Percentiles rank a stretch among this genome's conserved stretches.
phyloP scores from a whole-genome alignment of 2,797 vertebrate genomes.

The Euthynnus affinis region DNA sequence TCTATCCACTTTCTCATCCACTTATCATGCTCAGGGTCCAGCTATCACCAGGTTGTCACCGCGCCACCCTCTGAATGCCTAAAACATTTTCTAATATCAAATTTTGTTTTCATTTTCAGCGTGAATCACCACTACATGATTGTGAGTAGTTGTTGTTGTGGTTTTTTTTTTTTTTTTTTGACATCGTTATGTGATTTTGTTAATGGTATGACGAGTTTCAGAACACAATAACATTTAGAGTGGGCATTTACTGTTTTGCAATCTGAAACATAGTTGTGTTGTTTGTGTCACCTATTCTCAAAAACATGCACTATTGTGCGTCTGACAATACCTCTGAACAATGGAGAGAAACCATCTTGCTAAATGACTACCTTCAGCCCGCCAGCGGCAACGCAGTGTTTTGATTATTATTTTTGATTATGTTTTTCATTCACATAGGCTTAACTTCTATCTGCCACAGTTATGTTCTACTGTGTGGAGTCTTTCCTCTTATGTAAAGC shows the following conservation, averaged over 20 bases:
- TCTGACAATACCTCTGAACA: slow-evolving; percentile 52
- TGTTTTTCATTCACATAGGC: slow-evolving; percentile 38
- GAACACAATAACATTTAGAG: slow-evolving; percentile 30
- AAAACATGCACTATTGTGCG: slow-evolving; percentile 47
- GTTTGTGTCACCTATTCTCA: slow-evolving; percentile 53
- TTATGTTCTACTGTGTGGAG: not conserved
- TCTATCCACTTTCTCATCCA: not conserved
- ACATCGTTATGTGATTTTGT: slow-evolving; percentile 28
- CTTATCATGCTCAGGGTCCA: not conserved
- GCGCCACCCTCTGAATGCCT: not conserved
- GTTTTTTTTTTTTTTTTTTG: slow-evolving; percentile 2
- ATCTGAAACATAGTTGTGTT: slow-evolving; percentile 33
- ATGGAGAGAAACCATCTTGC: slow-evolving; percentile 36
- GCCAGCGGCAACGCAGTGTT: slow-evolving; percentile 37
- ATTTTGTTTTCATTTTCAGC: not conserved
- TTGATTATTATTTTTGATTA: slow-evolving; percentile 48
- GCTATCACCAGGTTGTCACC: not conserved
- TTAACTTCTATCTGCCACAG: slow-evolving; percentile 28
- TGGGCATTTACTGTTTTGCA: slow-evolving; percentile 23
- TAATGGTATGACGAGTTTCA: slow-evolving; percentile 35
- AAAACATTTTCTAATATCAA: not conserved
- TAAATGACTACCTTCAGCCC: slow-evolving; percentile 43
- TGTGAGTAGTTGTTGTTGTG: not conserved
- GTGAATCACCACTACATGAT: slow-evolving; percentile 8
- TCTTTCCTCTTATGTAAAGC: slow-evolving; percentile 6